Base-by-base conservation (phyloP, 2,797 vertebrate species). In the Acanthurus lineatus region DNA sequence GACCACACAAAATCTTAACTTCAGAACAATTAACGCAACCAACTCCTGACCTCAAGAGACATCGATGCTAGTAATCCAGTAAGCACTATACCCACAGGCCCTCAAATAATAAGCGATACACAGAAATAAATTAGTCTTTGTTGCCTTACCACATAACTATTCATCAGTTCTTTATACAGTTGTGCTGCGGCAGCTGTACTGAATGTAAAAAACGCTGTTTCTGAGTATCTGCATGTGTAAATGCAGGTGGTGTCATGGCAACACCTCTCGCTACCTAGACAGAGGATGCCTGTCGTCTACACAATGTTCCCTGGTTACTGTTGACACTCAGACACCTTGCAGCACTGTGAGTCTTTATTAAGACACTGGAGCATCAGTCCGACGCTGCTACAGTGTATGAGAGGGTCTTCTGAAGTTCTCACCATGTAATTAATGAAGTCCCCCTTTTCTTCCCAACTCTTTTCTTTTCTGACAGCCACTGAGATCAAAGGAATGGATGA, bases 391-490 rank as follows among this genome's bases (percentile, higher is more conserved):
- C 61, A 53, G 69, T 49, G 4, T 25, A 61, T 76, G 57, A 86
- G 75, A 78, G 75, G 51, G 62, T 64, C 65, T 73, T 61, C 78
- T 88, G 76, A 84, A 82, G 66, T 59, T 76, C 73, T 76, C 10
- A 20, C 72, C 85, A 86, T 82, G 90, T 89, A 88, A 92, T 92
- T 91, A 90, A 89, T 83, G 76, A 84, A 75, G 60, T 69, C 51
- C 28, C 65, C 6, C 25, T 78, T 62, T 75, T 63, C 20, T 53
- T 3, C 49, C 8, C 38, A 60, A 52, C 48, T 60, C 17, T 40
- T 81, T 75, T 64, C 20, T 40, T 65, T 53, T 66, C 58, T 57
- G 42, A 8, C 20, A 35, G 53, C 64, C 58, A 45, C 54, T 60
- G 1, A 8, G 38, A 85, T 47, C 70, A 73, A 72, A 85, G 25